Evolutionary conservation across 2,888 invertebrate genomes (phyloP).

Genomic region (Aleiodes leptofemur): DNA sequence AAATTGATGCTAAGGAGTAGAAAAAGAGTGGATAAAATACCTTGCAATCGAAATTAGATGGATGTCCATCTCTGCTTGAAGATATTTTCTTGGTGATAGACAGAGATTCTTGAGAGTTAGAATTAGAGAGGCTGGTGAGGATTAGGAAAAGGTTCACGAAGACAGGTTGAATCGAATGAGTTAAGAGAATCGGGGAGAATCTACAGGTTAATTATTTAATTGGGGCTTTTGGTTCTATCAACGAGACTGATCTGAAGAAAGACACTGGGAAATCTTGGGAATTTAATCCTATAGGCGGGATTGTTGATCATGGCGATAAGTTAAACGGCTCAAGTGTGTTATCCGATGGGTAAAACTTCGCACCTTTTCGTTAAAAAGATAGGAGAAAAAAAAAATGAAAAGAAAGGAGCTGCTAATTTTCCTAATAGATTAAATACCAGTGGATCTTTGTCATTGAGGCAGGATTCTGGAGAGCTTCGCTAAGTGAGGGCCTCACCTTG

Average conservation of each 20-base stretch:
- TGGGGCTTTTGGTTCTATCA: conserved; percentile 42
- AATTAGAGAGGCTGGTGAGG: conserved; percentile 13
- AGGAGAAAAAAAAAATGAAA: neutral
- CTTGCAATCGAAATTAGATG: neutral
- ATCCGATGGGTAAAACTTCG: conserved; percentile 35
- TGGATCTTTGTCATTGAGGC: conserved; percentile 49
- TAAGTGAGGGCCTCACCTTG: conserved; percentile 68
- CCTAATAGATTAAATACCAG: conserved; percentile 71
- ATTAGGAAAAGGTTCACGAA: conserved; percentile 10
- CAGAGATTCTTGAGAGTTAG: neutral
- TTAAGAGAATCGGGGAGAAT: conserved; percentile 48
- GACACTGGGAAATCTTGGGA: conserved; percentile 1
- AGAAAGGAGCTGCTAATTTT: conserved; percentile 65
- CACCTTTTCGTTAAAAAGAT: conserved; percentile 31
- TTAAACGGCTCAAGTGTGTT: conserved; percentile 43
- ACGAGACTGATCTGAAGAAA: conserved; percentile 34
- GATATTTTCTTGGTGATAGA: conserved; percentile 11
- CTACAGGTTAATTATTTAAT: conserved; percentile 54
- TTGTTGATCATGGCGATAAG: conserved; percentile 38
- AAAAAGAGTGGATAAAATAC: neutral
- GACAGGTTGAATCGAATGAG: conserved; percentile 47
- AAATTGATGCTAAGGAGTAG: neutral
- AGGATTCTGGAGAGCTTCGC: conserved; percentile 63
- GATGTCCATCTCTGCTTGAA: conserved; percentile 20
- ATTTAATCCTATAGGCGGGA: conserved; percentile 35